Conservation (phyloP, 2,888 invertebrate genomes). For the Hetaerina titia region DNA sequence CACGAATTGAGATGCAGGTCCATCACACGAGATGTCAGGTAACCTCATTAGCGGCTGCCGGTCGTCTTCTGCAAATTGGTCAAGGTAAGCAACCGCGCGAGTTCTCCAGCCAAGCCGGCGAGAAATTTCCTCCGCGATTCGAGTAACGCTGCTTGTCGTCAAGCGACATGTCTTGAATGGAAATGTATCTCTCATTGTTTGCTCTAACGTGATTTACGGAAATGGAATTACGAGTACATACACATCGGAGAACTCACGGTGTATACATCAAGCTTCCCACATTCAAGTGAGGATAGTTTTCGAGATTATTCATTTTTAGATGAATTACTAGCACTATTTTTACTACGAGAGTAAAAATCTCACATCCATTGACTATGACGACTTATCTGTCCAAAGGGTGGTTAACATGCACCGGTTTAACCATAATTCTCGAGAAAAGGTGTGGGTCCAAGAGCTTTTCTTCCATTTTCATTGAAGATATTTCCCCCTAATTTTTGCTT, state of each 20-base stretch:
- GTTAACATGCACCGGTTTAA: no score
- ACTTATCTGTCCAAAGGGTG: no score
- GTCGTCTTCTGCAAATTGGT: slow-evolving; percentile 44
- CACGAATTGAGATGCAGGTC: slow-evolving; percentile 29
- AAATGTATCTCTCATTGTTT: not conserved
- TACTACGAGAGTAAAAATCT: no score
- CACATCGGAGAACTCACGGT: not conserved
- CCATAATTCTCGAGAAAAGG: no score
- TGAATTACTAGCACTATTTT: not conserved
- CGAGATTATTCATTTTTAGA: not conserved
- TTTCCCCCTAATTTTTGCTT: no score
- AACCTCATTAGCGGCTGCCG: slow-evolving; percentile 21
- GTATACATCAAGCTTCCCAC: not conserved
- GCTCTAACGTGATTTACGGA: not conserved
- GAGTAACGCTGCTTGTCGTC: not conserved
- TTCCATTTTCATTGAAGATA: no score
- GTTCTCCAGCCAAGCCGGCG: not conserved
- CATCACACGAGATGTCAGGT: slow-evolving; percentile 15
- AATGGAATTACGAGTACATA: not conserved
- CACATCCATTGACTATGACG: no score
- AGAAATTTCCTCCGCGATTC: not conserved
- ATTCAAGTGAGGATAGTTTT: not conserved
- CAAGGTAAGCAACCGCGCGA: slow-evolving; percentile 34
- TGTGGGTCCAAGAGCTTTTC: no score
- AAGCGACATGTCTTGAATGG: not conserved